Base-by-base conservation (phyloP, 2,113 vertebrate genomes). In the Megaleporinus macrocephalus region DNA sequence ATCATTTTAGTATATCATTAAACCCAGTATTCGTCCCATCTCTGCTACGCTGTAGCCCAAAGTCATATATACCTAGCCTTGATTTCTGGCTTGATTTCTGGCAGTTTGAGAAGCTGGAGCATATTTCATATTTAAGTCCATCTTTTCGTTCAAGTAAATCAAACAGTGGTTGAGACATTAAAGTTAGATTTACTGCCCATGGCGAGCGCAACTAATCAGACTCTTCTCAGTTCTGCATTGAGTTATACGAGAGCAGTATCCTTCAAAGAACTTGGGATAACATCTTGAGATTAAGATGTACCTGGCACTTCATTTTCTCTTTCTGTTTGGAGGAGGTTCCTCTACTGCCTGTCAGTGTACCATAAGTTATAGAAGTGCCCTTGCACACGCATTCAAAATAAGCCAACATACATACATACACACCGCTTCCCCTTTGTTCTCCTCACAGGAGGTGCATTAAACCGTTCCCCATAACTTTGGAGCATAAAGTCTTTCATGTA, bases 401-500 rank as follows among this genome's bases (percentile, higher is more conserved):
- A 29, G 27, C 10, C 1, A 18, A 33, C 2, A 4, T 55, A 30
- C 27, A n/a, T n/a, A n/a, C 36, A 10, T 51, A 66, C n/a, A 33
- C 75, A 30, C 26, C 18, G 12, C 20, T 20, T 20, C 12, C 41
- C 61, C 5, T 65, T 66, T 66, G 75, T 77, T 77, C 61, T 77
- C 61, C 12, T 66, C 75, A 51, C 61, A 53, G 75, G 41, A 26
- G 57, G n/a, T n/a, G 26, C 13, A 61, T 26, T 24, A 61, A 61
- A 61, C 24, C 47, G 75, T 53, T 29, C 41, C 41, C 29, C 22
- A 22, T 49, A 15, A 49, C 65, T 65, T 49, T 30, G 1, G 63
- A 76, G 63, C 36, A 24, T 44, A 29, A n/a, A 77, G 29, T 77
- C 22, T 77, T 76, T 76, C 29, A 76, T 29, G 59, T 49, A 1